Evolutionary conservation across 2,113 vertebrate species (phyloP).

Genomic region (Fregata magnificens): DNA sequence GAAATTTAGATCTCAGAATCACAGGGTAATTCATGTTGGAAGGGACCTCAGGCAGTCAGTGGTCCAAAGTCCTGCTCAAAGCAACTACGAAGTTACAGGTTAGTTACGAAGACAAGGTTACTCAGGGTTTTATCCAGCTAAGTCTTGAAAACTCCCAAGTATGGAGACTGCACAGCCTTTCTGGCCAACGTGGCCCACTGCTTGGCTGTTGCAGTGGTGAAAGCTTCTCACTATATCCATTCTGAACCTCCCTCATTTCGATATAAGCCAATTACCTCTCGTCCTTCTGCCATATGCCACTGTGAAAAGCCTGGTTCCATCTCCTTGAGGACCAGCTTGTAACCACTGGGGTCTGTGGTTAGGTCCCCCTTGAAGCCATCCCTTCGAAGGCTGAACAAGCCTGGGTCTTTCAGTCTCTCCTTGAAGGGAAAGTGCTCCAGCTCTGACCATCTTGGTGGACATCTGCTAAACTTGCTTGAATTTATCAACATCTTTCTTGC

Average conservation of each 20-base stretch:
- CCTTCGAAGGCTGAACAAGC: neutral
- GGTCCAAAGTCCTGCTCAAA: neutral
- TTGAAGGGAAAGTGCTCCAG: neutral
- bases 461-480: neutral
- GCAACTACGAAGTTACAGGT: neutral
- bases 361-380: neutral
- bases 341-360: neutral
- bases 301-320: neutral
- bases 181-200: neutral
- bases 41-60: neutral
- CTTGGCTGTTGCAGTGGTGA: neutral
- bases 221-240: neutral
- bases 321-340: neutral
- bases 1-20: neutral
- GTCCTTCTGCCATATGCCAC: neutral
- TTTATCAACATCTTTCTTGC: neutral
- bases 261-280: neutral
- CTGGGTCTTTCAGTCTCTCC: neutral
- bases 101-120: neutral
- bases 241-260: neutral
- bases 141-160: neutral
- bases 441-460: neutral
- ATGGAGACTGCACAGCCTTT: neutral
- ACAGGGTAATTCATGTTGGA: neutral
- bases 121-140: neutral